These are phyloP conservation scores for Drosophila quadrilineata DNA, from an alignment of 1,140 invertebrate genomes.

Conservation along the genomic window DNA sequence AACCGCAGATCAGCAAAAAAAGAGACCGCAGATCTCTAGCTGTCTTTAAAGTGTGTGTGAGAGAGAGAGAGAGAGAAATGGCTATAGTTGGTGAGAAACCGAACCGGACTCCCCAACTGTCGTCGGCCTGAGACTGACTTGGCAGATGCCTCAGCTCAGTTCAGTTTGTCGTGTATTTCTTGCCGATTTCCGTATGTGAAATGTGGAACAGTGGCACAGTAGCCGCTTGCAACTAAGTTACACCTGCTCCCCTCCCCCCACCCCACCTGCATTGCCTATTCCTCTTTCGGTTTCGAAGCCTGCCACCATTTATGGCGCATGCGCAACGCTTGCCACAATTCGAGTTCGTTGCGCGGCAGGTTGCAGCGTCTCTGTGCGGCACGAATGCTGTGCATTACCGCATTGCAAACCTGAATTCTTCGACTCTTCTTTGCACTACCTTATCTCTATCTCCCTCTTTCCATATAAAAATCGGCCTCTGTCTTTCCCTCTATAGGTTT, in stretches of 20 bases:
- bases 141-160: background rate
- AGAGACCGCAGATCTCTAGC: too few relatives aligned
- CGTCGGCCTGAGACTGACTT: constrained; percentile 29
- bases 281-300: constrained; percentile 11
- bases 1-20: constrained; percentile 62
- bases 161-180: background rate
- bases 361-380: background rate
- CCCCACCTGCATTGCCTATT: background rate
- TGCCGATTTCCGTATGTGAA: constrained; percentile 71
- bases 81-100: constrained; percentile 50
- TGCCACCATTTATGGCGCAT: constrained; percentile 33
- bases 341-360: background rate
- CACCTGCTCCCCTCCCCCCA: background rate
- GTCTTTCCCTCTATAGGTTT: background rate
- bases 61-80: background rate
- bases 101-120: constrained; percentile 63
- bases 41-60: constrained; percentile 1
- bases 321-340: constrained; percentile 24
- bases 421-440: constrained; percentile 41
- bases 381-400: constrained; percentile 61
- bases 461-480: background rate
- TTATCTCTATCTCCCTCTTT: background rate
- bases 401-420: constrained; percentile 78
- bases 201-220: constrained; percentile 76
- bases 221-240: constrained; percentile 25